Base-by-base conservation (phyloP, 2,113 vertebrate genomes). In the Aplodontia rufa region DNA sequence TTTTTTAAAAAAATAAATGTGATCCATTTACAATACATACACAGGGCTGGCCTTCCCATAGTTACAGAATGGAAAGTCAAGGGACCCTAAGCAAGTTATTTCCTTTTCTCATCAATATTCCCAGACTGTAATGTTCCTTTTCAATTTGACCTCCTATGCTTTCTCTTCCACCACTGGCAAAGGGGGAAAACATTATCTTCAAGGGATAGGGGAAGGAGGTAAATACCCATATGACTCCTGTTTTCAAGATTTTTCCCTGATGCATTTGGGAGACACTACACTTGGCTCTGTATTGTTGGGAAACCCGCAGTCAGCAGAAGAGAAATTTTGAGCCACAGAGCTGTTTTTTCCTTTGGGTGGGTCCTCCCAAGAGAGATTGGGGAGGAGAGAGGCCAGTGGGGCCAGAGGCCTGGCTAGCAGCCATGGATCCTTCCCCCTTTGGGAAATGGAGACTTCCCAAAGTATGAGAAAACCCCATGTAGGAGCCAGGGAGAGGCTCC, bases 271-370 rank as follows among this genome's bases (percentile, higher is more conserved):
- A 98, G 96, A 97, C 79, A 97, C 95, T 96, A 94, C 96, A 85
- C 76, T 91, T 53, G 62, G 69, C 72, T 92, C 96, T 97, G 96
- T 97, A 97, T 97, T 94, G 71, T 94, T 92, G 45, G 51, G 94
- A 97, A 98, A 97, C 98, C 97, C 97, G 98, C 95, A 97, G 76
- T 86, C 93, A 97, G 94, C 94, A 97, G 94, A 97, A 97, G 85
- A 94, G 97, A 98, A 97, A 79, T 60, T n/a, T n/a, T 91, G 90
- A 97, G 97, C 96, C 95, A 94, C 91, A 97, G 93, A 97, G 93
- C 93, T 97, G 42, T 97, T 55, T 82, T 45, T 76, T 28, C 97
- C 98, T 98, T 95, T 97, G 97, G 88, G 85, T 97, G 96, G n/a
- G 53, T 97, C 78, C 96, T 94, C 96, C 32, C 4, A 12, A 66